Base-by-base conservation (phyloP, 2,797 vertebrate genomes). In the Cyprinodon diabolis region DNA sequence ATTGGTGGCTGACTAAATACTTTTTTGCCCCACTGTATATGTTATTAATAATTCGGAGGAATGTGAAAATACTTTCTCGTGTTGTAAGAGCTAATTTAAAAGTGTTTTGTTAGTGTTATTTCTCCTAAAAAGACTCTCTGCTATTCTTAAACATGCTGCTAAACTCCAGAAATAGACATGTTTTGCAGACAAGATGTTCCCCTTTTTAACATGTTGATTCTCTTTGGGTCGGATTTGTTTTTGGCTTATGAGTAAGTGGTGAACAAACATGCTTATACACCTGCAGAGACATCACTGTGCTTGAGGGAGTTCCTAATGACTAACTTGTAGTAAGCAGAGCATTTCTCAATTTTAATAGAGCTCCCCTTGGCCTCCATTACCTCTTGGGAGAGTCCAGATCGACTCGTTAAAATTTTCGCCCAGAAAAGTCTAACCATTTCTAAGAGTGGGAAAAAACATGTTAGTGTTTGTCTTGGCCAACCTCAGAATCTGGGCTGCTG, bases 391-490 rank as follows among this genome's bases (percentile, higher is more conserved):
- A 73, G 74, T 58, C 47, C 37, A 71, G 30, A 30, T 30, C 30
- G 45, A 60, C 76, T 73, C 67, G 73, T 84, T 83, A 63, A 65
- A 54, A 55, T 74, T 43, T 30, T 89, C 88, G 74, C 87, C 89
- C 74, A 91, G 84, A 92, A 92, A 87, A 74, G 79, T 86, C 88
- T 77, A 25, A 63, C 51, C 5, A 6, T 66, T 37, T 58, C 67
- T 60, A 80, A 66, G 80, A 80, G 30, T 30, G 30, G 30, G 84
- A 52, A 87, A 76, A 87, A 77, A 83, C 69, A 85, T 79, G 57
- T 72, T 75, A 48, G 72, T 40, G 56, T 47, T 21, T 58, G 54
- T 76, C 51, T 82, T 68, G 73, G 74, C 62, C 40, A 30, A 66
- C 65, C 17, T 72, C 37, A 45, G 69, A 72, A 45, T 80, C 67